Evolutionary conservation across 2,888 invertebrate genomes (phyloP).

Genomic region (Aphodius granarius): DNA sequence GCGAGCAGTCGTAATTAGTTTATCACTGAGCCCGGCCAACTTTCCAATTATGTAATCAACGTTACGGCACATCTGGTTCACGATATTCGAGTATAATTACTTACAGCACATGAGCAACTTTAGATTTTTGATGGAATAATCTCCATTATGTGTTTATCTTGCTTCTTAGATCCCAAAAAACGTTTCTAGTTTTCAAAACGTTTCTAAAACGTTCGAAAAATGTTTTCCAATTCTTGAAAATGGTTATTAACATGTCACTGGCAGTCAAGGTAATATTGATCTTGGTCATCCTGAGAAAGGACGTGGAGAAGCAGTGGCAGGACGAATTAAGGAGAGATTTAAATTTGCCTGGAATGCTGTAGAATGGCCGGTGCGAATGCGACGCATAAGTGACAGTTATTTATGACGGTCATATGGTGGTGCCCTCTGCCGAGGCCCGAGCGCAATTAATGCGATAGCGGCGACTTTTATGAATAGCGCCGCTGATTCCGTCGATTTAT

Average conservation of each 20-base stretch:
- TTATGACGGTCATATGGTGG: slow-evolving; percentile 53
- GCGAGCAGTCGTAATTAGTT: slow-evolving; percentile 49
- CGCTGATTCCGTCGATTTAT: slow-evolving; percentile 54
- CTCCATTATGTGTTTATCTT: no score
- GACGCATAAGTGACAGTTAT: slow-evolving; percentile 50
- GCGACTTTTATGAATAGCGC: slow-evolving; percentile 54
- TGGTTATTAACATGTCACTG: neutral
- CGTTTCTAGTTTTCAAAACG: no score
- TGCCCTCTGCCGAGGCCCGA: slow-evolving; percentile 39
- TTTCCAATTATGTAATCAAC: slow-evolving; percentile 48
- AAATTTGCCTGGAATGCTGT: slow-evolving; percentile 49
- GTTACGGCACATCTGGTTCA: neutral
- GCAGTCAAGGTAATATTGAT: neutral
- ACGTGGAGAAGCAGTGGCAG: neutral
- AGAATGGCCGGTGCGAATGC: slow-evolving; percentile 43
- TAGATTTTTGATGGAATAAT: no score
- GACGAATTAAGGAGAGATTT: slow-evolving; percentile 41
- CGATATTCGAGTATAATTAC: neutral
- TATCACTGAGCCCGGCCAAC: slow-evolving; percentile 48
- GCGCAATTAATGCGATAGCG: slow-evolving; percentile 54
- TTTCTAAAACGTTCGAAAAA: no score
- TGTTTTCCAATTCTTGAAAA: neutral
- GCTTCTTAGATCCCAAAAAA: no score
- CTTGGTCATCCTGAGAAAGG: neutral
- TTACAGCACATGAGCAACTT: neutral